Evolutionary conservation across 2,888 invertebrate genomes (phyloP), one percentile per base, ranked within the genome.

Genomic region (Synergus itoensis): DNA sequence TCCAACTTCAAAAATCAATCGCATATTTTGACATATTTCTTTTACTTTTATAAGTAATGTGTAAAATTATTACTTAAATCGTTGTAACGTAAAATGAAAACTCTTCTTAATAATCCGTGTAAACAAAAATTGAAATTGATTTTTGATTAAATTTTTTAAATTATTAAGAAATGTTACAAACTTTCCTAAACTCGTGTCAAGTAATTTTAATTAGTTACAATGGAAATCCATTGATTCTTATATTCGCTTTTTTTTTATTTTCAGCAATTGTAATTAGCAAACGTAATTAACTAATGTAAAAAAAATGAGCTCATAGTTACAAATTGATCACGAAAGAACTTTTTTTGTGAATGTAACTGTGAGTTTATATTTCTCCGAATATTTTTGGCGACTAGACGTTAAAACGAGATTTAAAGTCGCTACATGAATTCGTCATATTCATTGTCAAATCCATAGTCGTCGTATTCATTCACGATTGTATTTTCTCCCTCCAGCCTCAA

Each of bases 341-440:
- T 60, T 60, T 12, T 28, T 60, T 60, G 21, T 60, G 21, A 21
- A 60, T 21, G 18, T 60, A 12, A 60, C 60, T 53, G 41, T 18
- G 53, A 73, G 36, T 53, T 28, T 53, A 53, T 53, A 53, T 16
- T 73, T 28, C 16, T 73, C 40, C 40, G 36, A 73, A 28, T 48
- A 21, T 69, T 69, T 69, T 85, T 85, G 86, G 88, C 89, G 89
- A 90, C 89, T 90, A 90, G 89, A 89, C 84, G 86, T 79, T 82
- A 80, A 81, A 80, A 67, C 18, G 65, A 80, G 9, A 73, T 82
- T 81, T 78, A 81, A 88, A 85, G 88, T 87, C 90, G 94, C 94
- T 96, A 97, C 96, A 97, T 97, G 90, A 97, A 97, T 89, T 97
- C 96, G 88, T 96, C 95, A 89, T 93, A 96, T 77, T 96, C 96